A percentile compares a stretch with the other conserved stretches of the same genome.
Evolutionary conservation across 2,113 vertebrate genomes (phyloP).

Genomic region (Hucho hucho): DNA sequence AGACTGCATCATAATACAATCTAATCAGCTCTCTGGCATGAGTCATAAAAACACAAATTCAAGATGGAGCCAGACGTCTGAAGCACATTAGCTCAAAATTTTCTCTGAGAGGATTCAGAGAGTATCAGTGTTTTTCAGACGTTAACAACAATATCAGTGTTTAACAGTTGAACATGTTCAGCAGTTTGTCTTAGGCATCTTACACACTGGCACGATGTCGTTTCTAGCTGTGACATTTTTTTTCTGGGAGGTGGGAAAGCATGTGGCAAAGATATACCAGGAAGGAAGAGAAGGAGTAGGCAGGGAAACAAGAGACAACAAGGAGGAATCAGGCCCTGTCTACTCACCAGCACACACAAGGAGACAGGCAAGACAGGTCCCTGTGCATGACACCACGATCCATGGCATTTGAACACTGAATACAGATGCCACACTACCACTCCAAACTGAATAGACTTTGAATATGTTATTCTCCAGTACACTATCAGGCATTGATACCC

Average conservation of each 20-base stretch:
- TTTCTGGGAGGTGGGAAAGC: constrained; percentile 9
- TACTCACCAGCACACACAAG: not conserved
- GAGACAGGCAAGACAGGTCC: constrained; percentile 6
- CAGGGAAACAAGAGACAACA: not conserved
- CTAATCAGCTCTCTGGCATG: not conserved
- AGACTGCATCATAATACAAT: not conserved
- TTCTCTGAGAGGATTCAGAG: no score
- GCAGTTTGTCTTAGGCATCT: not conserved
- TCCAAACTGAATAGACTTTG: no score
- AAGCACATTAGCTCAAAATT: not conserved
- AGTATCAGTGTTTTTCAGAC: not conserved
- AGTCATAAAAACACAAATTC: not conserved
- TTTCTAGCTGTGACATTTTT: no score
- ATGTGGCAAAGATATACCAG: not conserved
- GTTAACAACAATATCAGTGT: not conserved
- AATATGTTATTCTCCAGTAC: no score
- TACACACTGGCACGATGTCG: not conserved
- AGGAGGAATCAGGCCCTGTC: not conserved
- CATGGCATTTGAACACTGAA: no score
- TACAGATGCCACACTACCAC: no score
- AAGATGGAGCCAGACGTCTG: not conserved
- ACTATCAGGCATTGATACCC: no score
- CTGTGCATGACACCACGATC: no score
- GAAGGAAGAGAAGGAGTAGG: not conserved
- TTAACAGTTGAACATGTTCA: not conserved